Evolutionary conservation across 2,888 invertebrate genomes (phyloP), one percentile per base, ranked within the genome.

Genomic region (Ophion costatus): DNA sequence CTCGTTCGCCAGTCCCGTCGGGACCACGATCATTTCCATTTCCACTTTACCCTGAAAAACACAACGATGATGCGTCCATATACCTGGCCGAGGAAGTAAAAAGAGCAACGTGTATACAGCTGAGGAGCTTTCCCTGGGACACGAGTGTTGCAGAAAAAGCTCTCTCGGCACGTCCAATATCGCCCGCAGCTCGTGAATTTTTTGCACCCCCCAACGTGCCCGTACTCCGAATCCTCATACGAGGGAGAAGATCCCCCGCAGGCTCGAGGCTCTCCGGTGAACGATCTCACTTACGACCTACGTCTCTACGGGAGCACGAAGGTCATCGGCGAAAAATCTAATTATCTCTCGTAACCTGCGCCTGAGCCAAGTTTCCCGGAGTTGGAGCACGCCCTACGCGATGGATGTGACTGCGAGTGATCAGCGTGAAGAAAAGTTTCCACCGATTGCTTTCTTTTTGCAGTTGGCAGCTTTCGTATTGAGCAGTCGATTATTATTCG

Each of bases 11-110:
- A 96, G 96, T 51, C 95, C 94, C 76, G 94, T 94, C 0, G 95
- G 94, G 51, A 97, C 87, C 14, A 97, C 90, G 80, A 95, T 95
- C 87, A 97, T 90, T 91, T 96, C 96, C 87, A 96, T 91, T 90
- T 97, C 96, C n/a, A 97, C 94, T 93, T 95, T 95, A 2, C 97
- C 97, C 96, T 97, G 87, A 69, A 89, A 94, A 89, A 57, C 29
- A 24, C 63, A 33, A 38, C 56, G 33, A 51, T 42, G n/a, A n/a
- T 63, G 64, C 70, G 38, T 70, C 3, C 22, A 33, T 17, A 20
- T 20, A 59, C 11, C 10, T 9, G 2, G 7, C 59, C 14, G 14
- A 10, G 22, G 59, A 20, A 22, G 59, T 22, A 22, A 59, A 61
- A 66, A 63, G 20, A 56, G 29, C 42, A 56, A 64, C 63, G 51